phyloP scores from a whole-genome alignment of 2,797 vertebrate genomes.

The Pantherophis vulpinus region DNA sequence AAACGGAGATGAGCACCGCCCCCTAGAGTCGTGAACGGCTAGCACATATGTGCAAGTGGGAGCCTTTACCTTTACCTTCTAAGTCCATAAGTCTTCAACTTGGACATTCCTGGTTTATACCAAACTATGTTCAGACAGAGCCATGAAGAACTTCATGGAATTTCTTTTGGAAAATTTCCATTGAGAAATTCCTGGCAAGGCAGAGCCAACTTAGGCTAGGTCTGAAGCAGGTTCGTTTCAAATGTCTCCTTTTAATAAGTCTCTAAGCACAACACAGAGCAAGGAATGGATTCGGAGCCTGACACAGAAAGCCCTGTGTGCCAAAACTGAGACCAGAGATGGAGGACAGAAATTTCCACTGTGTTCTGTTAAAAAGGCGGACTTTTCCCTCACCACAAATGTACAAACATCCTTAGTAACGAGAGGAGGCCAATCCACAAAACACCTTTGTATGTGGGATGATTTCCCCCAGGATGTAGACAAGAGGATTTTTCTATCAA shows the following conservation, averaged over 20 bases:
- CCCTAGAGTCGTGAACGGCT: no score
- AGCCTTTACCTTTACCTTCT: no score
- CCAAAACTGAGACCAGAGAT: background rate
- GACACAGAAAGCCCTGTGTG: background rate
- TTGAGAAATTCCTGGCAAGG: background rate
- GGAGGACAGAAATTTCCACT: background rate
- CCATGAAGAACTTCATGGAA: background rate
- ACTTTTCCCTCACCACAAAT: background rate
- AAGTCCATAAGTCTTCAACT: background rate
- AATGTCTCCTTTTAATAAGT: background rate
- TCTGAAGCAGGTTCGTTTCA: background rate
- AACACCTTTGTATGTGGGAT: background rate
- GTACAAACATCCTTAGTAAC: background rate
- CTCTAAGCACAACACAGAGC: background rate
- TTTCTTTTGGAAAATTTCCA: background rate
- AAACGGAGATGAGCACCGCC: no score
- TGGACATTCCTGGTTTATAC: background rate
- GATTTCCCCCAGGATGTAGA: background rate
- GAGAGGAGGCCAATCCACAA: background rate
- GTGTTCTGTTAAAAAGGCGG: background rate
- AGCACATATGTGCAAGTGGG: no score
- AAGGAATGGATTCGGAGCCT: background rate
- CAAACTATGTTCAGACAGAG: background rate
- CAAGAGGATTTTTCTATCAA: background rate
- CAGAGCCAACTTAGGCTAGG: no score